A percentile compares a stretch with the other conserved stretches of the same genome.
phyloP scores from a whole-genome alignment of 1,140 invertebrate species.

The Drosophila ironensis region DNA sequence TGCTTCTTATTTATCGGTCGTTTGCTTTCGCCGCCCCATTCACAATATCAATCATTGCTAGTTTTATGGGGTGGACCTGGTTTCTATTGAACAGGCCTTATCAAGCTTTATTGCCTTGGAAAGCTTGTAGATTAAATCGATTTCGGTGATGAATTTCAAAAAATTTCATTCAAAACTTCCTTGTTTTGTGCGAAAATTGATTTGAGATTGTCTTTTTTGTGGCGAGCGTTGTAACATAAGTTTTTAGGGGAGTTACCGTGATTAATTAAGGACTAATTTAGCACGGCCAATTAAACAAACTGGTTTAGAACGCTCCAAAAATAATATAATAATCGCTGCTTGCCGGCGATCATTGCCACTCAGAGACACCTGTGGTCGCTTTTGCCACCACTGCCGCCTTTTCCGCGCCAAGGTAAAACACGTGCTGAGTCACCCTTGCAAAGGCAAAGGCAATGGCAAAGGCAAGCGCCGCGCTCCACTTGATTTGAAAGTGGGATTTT shows the following conservation, averaged over 20 bases:
- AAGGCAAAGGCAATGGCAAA: not conserved
- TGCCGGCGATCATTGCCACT: slow-evolving; percentile 41
- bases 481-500: slow-evolving; percentile 58
- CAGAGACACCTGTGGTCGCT: slow-evolving; percentile 33
- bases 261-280: slow-evolving; percentile 23
- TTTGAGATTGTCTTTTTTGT: not conserved
- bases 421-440: slow-evolving; percentile 58
- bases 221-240: not conserved
- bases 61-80: not conserved
- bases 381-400: slow-evolving; percentile 57
- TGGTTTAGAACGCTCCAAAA: slow-evolving; percentile 51
- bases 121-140: not conserved
- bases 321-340: slow-evolving; percentile 34
- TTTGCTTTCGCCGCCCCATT: too few relatives aligned
- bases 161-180: too few relatives aligned
- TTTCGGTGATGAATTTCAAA: too few relatives aligned
- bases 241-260: too few relatives aligned
- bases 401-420: slow-evolving; percentile 70
- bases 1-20: too few relatives aligned
- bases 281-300: slow-evolving; percentile 30
- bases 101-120: not conserved
- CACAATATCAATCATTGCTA: too few relatives aligned
- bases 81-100: not conserved
- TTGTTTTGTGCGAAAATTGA: too few relatives aligned
- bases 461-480: slow-evolving; percentile 44